Percentiles rank a stretch among this genome's conserved stretches.
phyloP scores from a whole-genome alignment of 1,140 invertebrate species.

The Metaphire vulgaris region DNA sequence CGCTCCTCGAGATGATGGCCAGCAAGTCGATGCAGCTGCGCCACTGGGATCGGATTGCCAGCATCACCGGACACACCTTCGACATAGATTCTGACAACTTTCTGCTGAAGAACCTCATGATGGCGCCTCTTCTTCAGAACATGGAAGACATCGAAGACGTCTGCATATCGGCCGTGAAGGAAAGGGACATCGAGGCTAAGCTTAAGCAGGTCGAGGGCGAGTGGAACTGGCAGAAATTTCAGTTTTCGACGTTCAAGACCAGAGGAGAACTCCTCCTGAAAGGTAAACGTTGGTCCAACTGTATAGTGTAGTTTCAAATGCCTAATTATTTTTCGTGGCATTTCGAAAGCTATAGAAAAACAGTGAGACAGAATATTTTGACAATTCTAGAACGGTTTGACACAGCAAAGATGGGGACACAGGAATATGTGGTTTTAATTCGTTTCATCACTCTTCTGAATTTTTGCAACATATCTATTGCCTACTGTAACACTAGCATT shows the following conservation, averaged over 20 bases:
- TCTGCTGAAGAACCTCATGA: conserved; percentile 86
- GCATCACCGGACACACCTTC: conserved; percentile 80
- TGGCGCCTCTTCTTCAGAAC: conserved; percentile 79
- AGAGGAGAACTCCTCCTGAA: conserved; percentile 82
- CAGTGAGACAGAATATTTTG: too few relatives aligned
- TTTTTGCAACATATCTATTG: too few relatives aligned
- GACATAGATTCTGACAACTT: conserved; percentile 90
- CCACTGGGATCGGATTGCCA: conserved; percentile 92
- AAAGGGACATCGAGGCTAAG: conserved; percentile 95
- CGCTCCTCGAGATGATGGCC: conserved; percentile 87
- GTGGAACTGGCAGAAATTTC: conserved; percentile 87
- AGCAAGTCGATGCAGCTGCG: conserved; percentile 95
- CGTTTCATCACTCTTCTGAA: too few relatives aligned
- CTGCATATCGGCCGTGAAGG: conserved; percentile 96
- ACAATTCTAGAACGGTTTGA: too few relatives aligned
- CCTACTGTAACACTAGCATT: too few relatives aligned
- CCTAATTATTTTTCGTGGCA: too few relatives aligned
- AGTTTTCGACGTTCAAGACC: conserved; percentile 91
- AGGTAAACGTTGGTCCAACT: conserved; percentile 60
- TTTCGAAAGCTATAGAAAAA: too few relatives aligned
- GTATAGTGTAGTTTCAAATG: too few relatives aligned
- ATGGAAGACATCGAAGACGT: conserved; percentile 98
- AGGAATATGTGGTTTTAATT: too few relatives aligned
- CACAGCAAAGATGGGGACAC: too few relatives aligned
- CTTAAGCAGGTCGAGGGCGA: conserved; percentile 88